phyloP scores from a whole-genome alignment of 1,140 invertebrate genomes.

The Dendroctonus ponderosae region DNA sequence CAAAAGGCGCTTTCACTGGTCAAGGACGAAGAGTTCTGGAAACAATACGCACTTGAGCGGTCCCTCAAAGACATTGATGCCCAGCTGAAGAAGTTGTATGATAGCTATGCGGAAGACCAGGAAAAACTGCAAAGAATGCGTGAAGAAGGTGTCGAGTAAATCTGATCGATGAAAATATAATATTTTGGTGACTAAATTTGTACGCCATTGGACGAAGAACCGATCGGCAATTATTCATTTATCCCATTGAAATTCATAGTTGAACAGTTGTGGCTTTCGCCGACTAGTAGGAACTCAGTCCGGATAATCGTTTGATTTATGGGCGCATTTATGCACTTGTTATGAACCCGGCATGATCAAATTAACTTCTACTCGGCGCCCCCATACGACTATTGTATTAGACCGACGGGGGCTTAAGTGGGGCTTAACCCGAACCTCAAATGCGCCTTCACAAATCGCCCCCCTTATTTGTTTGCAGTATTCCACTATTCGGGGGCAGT shows the following conservation, averaged over 20 bases:
- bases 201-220: too few species aligned
- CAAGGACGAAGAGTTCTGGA: conserved; percentile 25
- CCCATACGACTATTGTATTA: conserved; percentile 24
- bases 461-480: conserved; percentile 24
- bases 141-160: neutral
- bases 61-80: conserved; percentile 31
- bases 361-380: conserved; percentile 30
- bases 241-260: conserved; percentile 30
- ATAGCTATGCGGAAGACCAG: conserved; percentile 29
- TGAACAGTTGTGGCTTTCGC: conserved; percentile 34
- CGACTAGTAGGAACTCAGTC: neutral
- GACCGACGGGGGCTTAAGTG: conserved; percentile 18
- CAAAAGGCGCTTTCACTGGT: neutral
- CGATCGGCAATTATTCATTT: conserved; percentile 10
- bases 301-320: conserved; percentile 35
- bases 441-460: conserved; percentile 5
- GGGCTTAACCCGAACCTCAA: conserved; percentile 13
- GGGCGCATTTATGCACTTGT: conserved; percentile 32
- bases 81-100: conserved; percentile 19
- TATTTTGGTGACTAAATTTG: too few species aligned
- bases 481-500: neutral
- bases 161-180: too few species aligned
- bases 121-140: conserved; percentile 9
- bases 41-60: conserved; percentile 12
- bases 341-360: conserved; percentile 32